Percentiles rank a stretch among this genome's conserved stretches.
Conservation (phyloP, 35 echinoderm and acorn worm species). For the Hemicentrotus pulcherrimus region DNA sequence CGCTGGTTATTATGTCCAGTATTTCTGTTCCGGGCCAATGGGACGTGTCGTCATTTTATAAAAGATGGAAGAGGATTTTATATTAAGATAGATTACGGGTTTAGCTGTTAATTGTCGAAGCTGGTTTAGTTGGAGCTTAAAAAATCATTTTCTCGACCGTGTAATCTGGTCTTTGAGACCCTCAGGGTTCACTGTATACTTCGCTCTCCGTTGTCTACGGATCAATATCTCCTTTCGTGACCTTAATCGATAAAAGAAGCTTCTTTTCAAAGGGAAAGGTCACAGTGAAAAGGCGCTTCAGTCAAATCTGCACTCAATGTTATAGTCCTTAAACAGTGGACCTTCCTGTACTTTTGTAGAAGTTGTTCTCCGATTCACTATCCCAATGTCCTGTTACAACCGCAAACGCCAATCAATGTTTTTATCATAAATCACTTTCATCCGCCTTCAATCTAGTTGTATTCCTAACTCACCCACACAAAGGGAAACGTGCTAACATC, state of each 20-base stretch:
- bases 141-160: neutral
- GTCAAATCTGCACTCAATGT: neutral
- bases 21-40: no score
- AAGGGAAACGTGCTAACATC: no score
- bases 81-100: neutral
- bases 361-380: neutral
- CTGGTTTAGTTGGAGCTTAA: neutral
- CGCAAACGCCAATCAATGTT: neutral
- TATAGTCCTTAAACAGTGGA: neutral
- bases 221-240: neutral
- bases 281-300: neutral
- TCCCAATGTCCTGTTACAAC: neutral
- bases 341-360: neutral
- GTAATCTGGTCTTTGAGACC: neutral
- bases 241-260: neutral
- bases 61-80: no score
- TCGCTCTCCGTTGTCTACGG: neutral
- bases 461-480: no score
- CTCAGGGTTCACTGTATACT: neutral
- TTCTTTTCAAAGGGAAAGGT: neutral
- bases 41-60: no score
- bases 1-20: no score
- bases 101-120: no score
- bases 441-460: no score
- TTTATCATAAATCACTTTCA: neutral